Percentiles rank a stretch among this genome's conserved stretches.
These are phyloP conservation scores for Drosophila ercepeae DNA, from an alignment of 1,140 invertebrate species.

Conservation along the genomic window DNA sequence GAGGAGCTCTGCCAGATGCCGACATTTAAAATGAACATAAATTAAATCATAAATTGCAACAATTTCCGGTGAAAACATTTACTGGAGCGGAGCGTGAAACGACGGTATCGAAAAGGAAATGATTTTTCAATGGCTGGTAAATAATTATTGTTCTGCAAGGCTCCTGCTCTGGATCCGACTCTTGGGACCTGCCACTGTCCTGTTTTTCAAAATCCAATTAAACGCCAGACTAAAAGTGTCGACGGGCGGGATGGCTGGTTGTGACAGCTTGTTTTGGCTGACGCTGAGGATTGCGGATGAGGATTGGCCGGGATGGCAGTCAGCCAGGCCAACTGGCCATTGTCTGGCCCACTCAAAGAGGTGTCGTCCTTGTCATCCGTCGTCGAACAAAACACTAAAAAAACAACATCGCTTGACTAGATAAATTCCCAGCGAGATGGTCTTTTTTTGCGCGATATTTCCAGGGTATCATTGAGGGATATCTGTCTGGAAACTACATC, in stretches of 20 bases:
- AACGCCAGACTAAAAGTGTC: conserved; percentile 50
- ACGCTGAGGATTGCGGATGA: too few species aligned
- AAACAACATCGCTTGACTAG: conserved; percentile 1
- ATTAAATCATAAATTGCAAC: conserved; percentile 81
- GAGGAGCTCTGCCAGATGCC: conserved; percentile 5
- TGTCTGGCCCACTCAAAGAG: conserved; percentile 42
- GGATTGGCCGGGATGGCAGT: conserved; percentile 13
- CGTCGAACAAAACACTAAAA: conserved; percentile 7
- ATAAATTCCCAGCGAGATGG: conserved; percentile 8
- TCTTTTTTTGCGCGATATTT: not conserved
- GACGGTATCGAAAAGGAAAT: conserved; percentile 74
- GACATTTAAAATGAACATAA: conserved; percentile 77
- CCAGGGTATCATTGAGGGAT: not conserved
- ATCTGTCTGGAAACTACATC: too few species aligned
- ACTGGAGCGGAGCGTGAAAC: conserved; percentile 43
- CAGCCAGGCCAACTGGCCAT: conserved; percentile 10
- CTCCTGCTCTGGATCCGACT: not conserved
- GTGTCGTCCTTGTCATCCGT: conserved; percentile 32
- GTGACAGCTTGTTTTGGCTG: conserved; percentile 42
- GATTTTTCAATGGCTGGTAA: conserved; percentile 78
- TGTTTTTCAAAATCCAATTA: conserved; percentile 45
- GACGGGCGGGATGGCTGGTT: conserved; percentile 27
- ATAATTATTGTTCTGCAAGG: conserved; percentile 71
- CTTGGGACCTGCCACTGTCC: not conserved
- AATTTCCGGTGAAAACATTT: conserved; percentile 72